Conservation (phyloP, 2,113 vertebrate genomes). For the Indicator maculatus region DNA sequence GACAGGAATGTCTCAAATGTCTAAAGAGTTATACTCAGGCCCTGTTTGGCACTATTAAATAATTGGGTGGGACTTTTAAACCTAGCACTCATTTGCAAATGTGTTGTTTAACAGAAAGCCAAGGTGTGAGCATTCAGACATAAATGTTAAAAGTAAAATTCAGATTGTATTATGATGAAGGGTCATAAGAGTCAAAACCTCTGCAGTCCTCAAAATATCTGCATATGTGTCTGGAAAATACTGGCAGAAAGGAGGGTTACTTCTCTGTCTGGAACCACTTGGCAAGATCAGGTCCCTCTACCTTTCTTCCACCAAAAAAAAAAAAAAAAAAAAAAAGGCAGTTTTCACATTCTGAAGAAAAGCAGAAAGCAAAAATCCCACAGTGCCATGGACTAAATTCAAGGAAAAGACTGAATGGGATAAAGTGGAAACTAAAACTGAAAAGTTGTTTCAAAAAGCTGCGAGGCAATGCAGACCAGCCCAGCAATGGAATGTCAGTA, state of each 20-base stretch:
- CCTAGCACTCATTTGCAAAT: not conserved
- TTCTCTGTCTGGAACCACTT: not conserved
- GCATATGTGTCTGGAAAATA: not conserved
- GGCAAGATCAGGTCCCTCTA: not conserved
- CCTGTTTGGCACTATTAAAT: not conserved
- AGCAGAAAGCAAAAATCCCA: not conserved
- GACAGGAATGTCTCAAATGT: constrained; percentile 7
- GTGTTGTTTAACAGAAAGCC: not conserved
- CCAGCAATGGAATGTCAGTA: not conserved
- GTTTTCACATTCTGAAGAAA: not conserved
- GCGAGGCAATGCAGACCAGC: not conserved
- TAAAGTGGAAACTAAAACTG: not conserved
- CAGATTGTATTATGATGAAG: not conserved
- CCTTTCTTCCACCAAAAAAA: not conserved
- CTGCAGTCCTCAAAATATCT: not conserved
- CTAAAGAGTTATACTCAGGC: not conserved
- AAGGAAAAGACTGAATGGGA: not conserved
- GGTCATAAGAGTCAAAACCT: not conserved
- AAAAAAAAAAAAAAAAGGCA: not conserved
- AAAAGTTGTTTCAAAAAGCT: not conserved
- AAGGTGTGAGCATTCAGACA: not conserved
- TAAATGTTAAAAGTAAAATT: not conserved
- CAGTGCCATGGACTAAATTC: not conserved
- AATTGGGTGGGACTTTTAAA: not conserved
- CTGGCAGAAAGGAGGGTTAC: not conserved